Evolutionary conservation across 2,888 invertebrate genomes (phyloP).

Genomic region (Oligia latruncula): DNA sequence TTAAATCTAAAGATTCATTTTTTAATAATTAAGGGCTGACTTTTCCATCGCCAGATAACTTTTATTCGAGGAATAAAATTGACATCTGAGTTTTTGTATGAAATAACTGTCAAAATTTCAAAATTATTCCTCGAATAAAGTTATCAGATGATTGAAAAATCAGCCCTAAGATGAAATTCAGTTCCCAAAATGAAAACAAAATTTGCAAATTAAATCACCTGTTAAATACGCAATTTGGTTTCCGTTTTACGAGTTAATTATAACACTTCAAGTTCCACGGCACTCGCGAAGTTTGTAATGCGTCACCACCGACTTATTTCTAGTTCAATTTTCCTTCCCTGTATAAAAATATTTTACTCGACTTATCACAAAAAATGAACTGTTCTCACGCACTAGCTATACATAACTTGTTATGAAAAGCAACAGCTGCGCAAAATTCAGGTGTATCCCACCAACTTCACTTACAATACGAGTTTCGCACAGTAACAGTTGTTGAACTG

Average conservation of each 20-base stretch:
- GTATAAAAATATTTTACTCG: slow-evolving; percentile 65
- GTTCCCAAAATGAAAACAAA: slow-evolving; percentile 31
- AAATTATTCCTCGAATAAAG: too few species aligned
- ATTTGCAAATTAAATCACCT: slow-evolving; percentile 44
- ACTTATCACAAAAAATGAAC: slow-evolving; percentile 60
- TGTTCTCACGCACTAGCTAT: slow-evolving; percentile 55
- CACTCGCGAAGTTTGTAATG: slow-evolving; percentile 53
- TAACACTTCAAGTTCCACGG: slow-evolving; percentile 50
- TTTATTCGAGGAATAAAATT: too few species aligned
- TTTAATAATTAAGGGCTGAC: slow-evolving; percentile 2
- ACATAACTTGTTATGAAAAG: slow-evolving; percentile 52
- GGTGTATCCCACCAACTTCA: slow-evolving; percentile 34
- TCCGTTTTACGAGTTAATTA: slow-evolving; percentile 45
- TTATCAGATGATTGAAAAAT: too few species aligned
- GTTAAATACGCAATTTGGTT: slow-evolving; percentile 49
- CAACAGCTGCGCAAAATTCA: slow-evolving; percentile 46
- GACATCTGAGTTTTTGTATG: too few species aligned
- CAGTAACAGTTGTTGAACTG: slow-evolving; percentile 26
- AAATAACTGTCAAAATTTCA: too few species aligned
- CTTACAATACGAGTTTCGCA: slow-evolving; percentile 18
- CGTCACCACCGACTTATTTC: slow-evolving; percentile 48
- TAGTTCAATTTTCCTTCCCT: slow-evolving; percentile 60
- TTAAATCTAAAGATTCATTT: slow-evolving; percentile 18
- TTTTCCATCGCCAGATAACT: too few species aligned
- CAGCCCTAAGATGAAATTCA: slow-evolving; percentile 4